A percentile compares a stretch with the other conserved stretches of the same genome.
Evolutionary conservation across 2,113 vertebrate species (phyloP).

Genomic region (Platichthys flesus): DNA sequence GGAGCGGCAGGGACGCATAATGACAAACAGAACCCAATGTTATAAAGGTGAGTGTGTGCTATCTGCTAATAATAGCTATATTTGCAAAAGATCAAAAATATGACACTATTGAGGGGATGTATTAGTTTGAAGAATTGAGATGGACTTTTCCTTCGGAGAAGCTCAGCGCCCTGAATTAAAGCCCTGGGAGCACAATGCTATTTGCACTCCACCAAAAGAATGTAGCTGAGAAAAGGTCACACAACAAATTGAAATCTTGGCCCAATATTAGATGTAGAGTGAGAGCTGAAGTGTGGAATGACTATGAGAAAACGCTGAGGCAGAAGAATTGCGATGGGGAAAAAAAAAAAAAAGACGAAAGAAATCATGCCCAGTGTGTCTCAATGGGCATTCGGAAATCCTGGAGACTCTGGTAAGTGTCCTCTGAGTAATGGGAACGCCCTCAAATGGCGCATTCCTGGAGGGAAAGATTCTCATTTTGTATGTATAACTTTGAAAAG

Average conservation of each 20-base stretch:
- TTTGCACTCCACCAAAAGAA: slow-evolving; percentile 61
- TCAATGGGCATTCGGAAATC: slow-evolving; percentile 60
- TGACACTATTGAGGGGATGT: slow-evolving; percentile 19
- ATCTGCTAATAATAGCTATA: slow-evolving; percentile 35
- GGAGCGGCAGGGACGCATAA: slow-evolving; percentile 11
- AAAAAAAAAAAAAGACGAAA: background rate
- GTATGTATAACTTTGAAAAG: slow-evolving; percentile 82
- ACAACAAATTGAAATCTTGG: slow-evolving; percentile 74
- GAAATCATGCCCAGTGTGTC: slow-evolving; percentile 40
- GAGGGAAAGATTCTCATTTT: slow-evolving; percentile 79
- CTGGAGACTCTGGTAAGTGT: slow-evolving; percentile 42
- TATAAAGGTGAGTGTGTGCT: slow-evolving; percentile 8
- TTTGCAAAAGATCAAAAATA: slow-evolving; percentile 29
- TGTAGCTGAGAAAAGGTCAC: slow-evolving; percentile 70
- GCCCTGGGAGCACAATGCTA: slow-evolving; percentile 48
- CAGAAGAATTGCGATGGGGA: slow-evolving; percentile 4
- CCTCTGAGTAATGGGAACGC: slow-evolving; percentile 49
- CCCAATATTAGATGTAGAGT: slow-evolving; percentile 69
- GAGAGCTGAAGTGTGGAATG: slow-evolving; percentile 59
- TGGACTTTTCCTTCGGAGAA: slow-evolving; percentile 31
- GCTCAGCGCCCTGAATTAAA: slow-evolving; percentile 42
- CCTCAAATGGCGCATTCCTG: slow-evolving; percentile 72
- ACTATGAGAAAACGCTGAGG: slow-evolving; percentile 38
- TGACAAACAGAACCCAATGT: slow-evolving; percentile 9
- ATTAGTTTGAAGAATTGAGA: slow-evolving; percentile 41